A percentile compares a stretch with the other conserved stretches of the same genome.
phyloP scores from a whole-genome alignment of 2,888 invertebrate genomes.

The Steromphala cineraria region DNA sequence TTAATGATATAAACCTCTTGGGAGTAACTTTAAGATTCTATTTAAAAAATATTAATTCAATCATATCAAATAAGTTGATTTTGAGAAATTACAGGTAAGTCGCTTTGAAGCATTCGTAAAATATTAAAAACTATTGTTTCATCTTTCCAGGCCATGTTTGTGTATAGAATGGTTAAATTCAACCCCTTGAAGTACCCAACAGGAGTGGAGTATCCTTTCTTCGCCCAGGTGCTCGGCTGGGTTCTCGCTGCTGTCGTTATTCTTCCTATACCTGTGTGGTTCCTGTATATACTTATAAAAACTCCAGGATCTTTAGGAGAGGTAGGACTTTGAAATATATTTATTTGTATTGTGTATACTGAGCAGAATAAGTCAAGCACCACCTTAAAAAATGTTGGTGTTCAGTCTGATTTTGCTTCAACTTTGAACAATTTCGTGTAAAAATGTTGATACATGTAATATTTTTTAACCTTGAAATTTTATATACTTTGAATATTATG shows the following conservation, averaged over 20 bases:
- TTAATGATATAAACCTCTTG: no score
- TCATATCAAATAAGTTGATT: no score
- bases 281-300: conserved; percentile 46
- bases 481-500: no score
- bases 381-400: no score
- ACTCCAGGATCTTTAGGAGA: background rate
- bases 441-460: no score
- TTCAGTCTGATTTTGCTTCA: no score
- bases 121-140: background rate
- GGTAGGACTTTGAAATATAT: background rate
- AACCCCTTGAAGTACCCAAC: conserved; percentile 48
- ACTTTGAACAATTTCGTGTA: no score
- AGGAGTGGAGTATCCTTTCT: conserved; percentile 47
- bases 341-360: background rate
- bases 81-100: no score
- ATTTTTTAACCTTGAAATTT: no score
- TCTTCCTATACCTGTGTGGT: conserved; percentile 56
- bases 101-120: background rate
- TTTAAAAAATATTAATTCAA: no score
- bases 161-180: conserved; percentile 60
- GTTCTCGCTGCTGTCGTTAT: conserved; percentile 48
- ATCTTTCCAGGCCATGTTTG: conserved; percentile 53
- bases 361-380: background rate
- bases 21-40: no score
- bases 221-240: conserved; percentile 64